A percentile compares a stretch with the other conserved stretches of the same genome.
These are phyloP conservation scores for Micromussa lordhowensis DNA, from an alignment of 92 coral and sea anemone species.

Conservation along the genomic window DNA sequence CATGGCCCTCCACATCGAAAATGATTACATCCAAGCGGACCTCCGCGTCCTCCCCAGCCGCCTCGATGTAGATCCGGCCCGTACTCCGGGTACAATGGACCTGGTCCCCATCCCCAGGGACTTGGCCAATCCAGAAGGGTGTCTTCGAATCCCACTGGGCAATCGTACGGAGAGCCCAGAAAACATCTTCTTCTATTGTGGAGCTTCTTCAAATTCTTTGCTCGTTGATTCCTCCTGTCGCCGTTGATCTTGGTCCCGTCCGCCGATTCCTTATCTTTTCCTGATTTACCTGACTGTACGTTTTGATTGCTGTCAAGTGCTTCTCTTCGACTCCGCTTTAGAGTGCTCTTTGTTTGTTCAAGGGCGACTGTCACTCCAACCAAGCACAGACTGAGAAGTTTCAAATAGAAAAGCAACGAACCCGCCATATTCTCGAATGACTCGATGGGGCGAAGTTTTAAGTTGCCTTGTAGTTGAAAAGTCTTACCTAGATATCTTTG, in stretches of 20 bases:
- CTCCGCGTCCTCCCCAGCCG: constrained; percentile 9
- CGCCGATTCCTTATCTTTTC: not conserved
- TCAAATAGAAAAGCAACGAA: not conserved
- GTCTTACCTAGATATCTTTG: not conserved
- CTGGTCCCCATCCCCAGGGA: constrained; percentile 55
- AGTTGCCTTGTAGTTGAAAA: not conserved
- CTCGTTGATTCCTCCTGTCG: not conserved
- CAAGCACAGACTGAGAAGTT: not conserved
- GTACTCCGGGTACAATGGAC: constrained; percentile 44
- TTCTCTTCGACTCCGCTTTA: not conserved
- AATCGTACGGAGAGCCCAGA: constrained; percentile 21
- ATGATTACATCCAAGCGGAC: constrained; percentile 20
- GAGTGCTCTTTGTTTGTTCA: not conserved
- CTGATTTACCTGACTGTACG: not conserved
- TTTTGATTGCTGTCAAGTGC: not conserved
- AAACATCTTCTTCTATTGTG: constrained; percentile 19
- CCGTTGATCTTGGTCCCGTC: not conserved
- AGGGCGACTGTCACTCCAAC: constrained; percentile 17
- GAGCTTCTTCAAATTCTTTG: not conserved
- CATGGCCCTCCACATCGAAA: constrained; percentile 26
- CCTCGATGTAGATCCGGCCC: constrained; percentile 37
- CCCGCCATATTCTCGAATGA: constrained; percentile 5
- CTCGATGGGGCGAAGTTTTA: too few relatives aligned
- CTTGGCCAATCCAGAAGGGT: constrained; percentile 8
- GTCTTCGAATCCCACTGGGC: constrained; percentile 6